phyloP scores from a whole-genome alignment of 2,888 invertebrate genomes.

The Mesoligia furuncula region DNA sequence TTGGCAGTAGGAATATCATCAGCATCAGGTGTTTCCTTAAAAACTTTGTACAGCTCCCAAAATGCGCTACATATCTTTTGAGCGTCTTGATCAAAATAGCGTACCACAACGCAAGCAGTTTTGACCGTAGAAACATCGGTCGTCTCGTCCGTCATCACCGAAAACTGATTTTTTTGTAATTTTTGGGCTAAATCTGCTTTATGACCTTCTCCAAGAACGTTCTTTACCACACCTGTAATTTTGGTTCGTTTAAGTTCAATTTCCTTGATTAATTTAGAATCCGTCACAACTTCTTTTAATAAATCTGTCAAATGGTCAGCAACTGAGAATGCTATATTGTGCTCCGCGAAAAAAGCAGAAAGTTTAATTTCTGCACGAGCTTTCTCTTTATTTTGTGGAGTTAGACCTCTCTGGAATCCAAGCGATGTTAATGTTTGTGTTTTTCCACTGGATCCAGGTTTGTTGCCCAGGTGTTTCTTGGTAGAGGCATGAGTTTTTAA shows the following conservation, averaged over 20 bases:
- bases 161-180: slow-evolving; percentile 3
- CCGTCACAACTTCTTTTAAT: not conserved
- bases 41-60: slow-evolving; percentile 1
- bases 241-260: not conserved
- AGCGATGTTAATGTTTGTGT: slow-evolving; percentile 13
- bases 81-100: too few species aligned
- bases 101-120: too few species aligned
- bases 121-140: not conserved
- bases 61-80: not conserved
- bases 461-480: slow-evolving; percentile 13
- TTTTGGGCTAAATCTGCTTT: slow-evolving; percentile 9
- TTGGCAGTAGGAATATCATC: slow-evolving; percentile 20
- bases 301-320: not conserved
- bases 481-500: slow-evolving; percentile 1
- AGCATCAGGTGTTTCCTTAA: not conserved
- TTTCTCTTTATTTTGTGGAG: slow-evolving; percentile 1
- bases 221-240: too few species aligned
- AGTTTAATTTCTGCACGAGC: slow-evolving; percentile 11
- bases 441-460: slow-evolving; percentile 9
- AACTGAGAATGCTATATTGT: not conserved
- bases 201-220: slow-evolving; percentile 8
- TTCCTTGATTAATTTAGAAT: not conserved
- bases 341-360: slow-evolving; percentile 1
- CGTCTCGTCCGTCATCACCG: slow-evolving; percentile 14
- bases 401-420: not conserved